Conservation (phyloP, 2,113 vertebrate species). For the Rhynchomys soricoides region DNA sequence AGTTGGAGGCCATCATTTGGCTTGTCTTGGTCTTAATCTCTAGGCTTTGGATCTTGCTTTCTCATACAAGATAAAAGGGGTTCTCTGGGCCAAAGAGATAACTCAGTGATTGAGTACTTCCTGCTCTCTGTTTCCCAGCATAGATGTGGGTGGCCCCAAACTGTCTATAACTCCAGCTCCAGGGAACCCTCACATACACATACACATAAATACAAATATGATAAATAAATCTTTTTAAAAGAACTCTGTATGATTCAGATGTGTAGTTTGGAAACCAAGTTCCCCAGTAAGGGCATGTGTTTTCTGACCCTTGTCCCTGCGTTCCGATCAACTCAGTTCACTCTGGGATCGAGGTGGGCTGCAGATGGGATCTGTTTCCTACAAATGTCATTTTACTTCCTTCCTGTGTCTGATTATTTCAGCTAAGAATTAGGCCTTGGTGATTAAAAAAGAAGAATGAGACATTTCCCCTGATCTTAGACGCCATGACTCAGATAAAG, state of each 20-base stretch:
- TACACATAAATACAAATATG: neutral
- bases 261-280: neutral
- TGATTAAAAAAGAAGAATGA: neutral
- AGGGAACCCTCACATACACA: neutral
- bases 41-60: neutral
- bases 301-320: neutral
- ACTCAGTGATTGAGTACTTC: neutral
- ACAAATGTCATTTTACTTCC: neutral
- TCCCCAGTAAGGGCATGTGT: neutral
- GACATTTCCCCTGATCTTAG: neutral
- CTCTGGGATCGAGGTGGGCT: neutral
- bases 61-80: neutral
- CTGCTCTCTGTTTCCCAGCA: neutral
- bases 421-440: neutral
- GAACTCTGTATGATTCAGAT: neutral
- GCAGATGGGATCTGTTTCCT: neutral
- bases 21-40: neutral
- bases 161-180: neutral
- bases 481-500: neutral
- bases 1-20: neutral
- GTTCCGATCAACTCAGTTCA: neutral
- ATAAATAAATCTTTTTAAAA: neutral
- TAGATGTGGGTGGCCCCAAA: neutral
- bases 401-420: neutral
- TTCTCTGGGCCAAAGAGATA: neutral